Evolutionary conservation across 2,113 vertebrate genomes (phyloP).

Genomic region (Balaeniceps rex): DNA sequence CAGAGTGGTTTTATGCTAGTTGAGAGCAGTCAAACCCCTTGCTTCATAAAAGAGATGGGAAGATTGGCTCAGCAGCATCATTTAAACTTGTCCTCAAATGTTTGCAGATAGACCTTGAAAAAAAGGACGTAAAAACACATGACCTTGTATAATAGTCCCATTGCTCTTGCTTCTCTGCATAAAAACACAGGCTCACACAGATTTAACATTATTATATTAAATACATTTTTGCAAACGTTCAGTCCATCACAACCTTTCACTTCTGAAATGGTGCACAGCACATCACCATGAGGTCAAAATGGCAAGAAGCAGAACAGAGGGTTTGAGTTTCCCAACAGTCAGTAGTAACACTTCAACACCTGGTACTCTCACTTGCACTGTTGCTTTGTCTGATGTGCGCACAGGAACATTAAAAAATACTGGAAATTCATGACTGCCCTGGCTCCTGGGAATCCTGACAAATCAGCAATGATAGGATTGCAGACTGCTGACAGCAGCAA

Average conservation of each 20-base stretch:
- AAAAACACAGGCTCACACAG: background rate
- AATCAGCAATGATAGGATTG: background rate
- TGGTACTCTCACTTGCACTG: background rate
- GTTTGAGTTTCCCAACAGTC: background rate
- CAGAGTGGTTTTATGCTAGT: background rate
- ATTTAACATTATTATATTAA: background rate
- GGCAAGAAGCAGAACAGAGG: background rate
- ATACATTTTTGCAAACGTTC: background rate
- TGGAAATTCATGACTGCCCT: background rate
- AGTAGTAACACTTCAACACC: background rate
- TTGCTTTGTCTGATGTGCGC: background rate
- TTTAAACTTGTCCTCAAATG: constrained; percentile 28
- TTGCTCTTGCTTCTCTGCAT: background rate
- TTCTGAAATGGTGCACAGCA: background rate
- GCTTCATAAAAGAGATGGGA: constrained; percentile 9
- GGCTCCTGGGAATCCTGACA: background rate
- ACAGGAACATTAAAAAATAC: background rate
- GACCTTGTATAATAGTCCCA: background rate
- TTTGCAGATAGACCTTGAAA: background rate
- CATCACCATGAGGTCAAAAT: background rate
- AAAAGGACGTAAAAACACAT: background rate
- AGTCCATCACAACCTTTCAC: background rate
- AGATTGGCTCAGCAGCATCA: background rate
- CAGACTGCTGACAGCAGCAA: background rate
- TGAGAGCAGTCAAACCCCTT: background rate